These are phyloP conservation scores for Cranoglanis bouderius DNA, from an alignment of 2,113 vertebrate genomes.

Conservation along the genomic window DNA sequence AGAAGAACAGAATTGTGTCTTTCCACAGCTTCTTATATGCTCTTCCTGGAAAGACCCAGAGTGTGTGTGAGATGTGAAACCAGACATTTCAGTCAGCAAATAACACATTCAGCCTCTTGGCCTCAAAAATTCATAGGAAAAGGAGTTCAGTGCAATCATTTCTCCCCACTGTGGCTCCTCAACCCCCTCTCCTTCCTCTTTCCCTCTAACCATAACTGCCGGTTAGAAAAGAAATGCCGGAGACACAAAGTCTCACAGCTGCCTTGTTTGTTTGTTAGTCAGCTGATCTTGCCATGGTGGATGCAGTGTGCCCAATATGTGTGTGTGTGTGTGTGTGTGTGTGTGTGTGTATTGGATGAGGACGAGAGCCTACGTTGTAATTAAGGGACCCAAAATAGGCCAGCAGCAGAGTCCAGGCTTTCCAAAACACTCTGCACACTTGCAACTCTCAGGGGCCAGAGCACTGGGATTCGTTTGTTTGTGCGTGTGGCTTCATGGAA, in stretches of 20 bases:
- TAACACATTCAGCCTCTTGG: constrained; percentile 31
- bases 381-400: constrained; percentile 68
- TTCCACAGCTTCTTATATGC: not conserved
- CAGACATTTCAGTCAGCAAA: constrained; percentile 46
- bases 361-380: constrained; percentile 67
- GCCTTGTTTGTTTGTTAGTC: constrained; percentile 46
- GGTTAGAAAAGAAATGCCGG: constrained; percentile 13
- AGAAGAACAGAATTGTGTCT: not conserved
- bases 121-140: constrained; percentile 24
- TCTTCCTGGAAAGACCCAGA: not conserved
- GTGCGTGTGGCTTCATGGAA: constrained; percentile 17
- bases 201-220: constrained; percentile 28
- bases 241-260: constrained; percentile 25
- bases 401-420: constrained; percentile 49
- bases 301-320: constrained; percentile 31
- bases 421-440: constrained; percentile 43
- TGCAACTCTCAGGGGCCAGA: constrained; percentile 25
- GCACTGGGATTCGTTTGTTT: not conserved
- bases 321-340: constrained; percentile 52
- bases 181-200: constrained; percentile 22
- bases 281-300: constrained; percentile 38
- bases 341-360: constrained; percentile 24
- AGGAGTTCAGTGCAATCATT: constrained; percentile 7
- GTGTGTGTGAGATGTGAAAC: constrained; percentile 27
- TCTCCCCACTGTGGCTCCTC: constrained; percentile 24